phyloP scores from a whole-genome alignment of 2,113 vertebrate genomes.

The Glaucomys volans region DNA sequence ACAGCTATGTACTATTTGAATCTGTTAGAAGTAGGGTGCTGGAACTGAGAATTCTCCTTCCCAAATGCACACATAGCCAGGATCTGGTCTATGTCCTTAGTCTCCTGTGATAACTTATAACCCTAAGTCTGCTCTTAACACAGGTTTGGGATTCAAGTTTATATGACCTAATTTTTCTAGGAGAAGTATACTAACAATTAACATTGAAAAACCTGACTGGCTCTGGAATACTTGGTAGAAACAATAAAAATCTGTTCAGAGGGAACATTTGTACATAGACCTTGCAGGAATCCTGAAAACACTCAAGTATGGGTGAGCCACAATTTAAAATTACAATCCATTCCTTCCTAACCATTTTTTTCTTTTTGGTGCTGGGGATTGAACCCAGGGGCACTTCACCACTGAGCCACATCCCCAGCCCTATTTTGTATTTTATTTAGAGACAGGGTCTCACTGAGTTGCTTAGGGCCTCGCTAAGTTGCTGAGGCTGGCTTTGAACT shows the following conservation, averaged over 20 bases:
- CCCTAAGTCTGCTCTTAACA: not conserved
- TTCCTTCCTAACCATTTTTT: not conserved
- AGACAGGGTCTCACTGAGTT: too few species aligned
- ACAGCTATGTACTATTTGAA: not conserved
- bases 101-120: not conserved
- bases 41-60: not conserved
- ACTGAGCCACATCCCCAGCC: too few species aligned
- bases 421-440: too few species aligned
- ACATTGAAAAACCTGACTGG: not conserved
- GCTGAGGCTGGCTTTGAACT: too few species aligned
- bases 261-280: not conserved
- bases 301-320: not conserved
- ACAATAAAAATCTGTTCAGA: conserved; percentile 32
- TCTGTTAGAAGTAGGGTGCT: not conserved
- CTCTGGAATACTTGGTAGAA: not conserved
- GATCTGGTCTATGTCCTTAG: not conserved
- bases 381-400: too few species aligned
- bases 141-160: not conserved
- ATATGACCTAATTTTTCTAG: not conserved
- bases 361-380: too few species aligned
- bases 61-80: not conserved
- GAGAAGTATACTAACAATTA: conserved; percentile 4
- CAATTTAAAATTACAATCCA: not conserved
- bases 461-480: too few species aligned
- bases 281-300: not conserved